A percentile compares a stretch with the other conserved stretches of the same genome.
phyloP scores from a whole-genome alignment of 2,113 vertebrate species.

The Callipepla squamata region DNA sequence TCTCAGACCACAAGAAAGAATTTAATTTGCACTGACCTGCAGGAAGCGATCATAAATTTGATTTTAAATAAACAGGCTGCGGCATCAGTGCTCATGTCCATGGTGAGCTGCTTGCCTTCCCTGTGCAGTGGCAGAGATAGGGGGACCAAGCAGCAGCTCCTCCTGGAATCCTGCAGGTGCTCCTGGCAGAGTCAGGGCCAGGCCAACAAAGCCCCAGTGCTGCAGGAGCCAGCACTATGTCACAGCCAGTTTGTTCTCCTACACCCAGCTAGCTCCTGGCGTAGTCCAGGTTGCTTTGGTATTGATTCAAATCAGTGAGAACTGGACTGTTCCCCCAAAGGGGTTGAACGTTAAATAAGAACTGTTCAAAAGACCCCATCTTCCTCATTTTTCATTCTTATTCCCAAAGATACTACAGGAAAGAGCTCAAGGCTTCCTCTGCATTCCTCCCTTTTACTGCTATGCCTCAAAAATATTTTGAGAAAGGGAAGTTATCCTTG shows the following conservation, averaged over 20 bases:
- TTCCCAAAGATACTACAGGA: neutral
- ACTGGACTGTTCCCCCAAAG: constrained; percentile 3
- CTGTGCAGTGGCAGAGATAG: rapidly evolving
- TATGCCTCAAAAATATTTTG: neutral
- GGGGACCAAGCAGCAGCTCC: neutral
- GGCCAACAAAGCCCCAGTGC: neutral
- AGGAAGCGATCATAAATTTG: neutral
- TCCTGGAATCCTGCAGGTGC: neutral
- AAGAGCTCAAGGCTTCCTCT: neutral
- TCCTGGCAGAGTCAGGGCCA: neutral
- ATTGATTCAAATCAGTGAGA: constrained; percentile 26
- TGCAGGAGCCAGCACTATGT: neutral
- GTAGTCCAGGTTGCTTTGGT: neutral
- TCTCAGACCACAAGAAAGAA: neutral
- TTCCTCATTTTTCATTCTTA: constrained; percentile 31
- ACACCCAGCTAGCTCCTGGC: neutral
- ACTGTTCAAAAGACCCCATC: constrained; percentile 12
- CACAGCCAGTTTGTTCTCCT: neutral
- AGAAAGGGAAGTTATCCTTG: neutral
- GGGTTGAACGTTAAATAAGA: neutral
- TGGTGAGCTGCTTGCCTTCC: neutral
- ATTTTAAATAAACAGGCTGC: neutral
- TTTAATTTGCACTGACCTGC: constrained; percentile 19
- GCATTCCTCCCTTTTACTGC: neutral
- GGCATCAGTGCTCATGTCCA: neutral